Evolutionary conservation across 2,888 invertebrate species (phyloP), one percentile per base, ranked within the genome.

Genomic region (Cistogaster globosa): DNA sequence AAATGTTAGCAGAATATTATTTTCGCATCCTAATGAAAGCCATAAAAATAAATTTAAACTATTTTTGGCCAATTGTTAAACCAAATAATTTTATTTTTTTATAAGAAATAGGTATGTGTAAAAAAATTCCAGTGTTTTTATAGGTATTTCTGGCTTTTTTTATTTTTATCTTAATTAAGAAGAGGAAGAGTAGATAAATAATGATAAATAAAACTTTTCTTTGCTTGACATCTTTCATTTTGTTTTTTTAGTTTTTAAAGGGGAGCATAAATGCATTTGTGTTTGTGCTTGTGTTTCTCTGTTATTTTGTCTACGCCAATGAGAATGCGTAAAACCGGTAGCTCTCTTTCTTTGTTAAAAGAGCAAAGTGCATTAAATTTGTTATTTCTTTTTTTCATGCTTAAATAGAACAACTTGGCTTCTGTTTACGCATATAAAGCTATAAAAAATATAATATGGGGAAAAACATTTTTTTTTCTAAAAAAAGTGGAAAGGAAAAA

Each of bases 261-360:
- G 74, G 74, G 78, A 75, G 69, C 74, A 63, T 48, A 57, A 81
- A 38, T 78, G 22, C 4, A 36, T 20, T 36, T 22, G 67, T 14
- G 12, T 42, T 26, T 36, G 67, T 14, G 12, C 32, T 26, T 36
- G 51, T 75, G 38, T 20, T 16, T 38, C 12, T 65, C 60, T 65
- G 11, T 42, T 36, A 26, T 14, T 55, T 42, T 48, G 26, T 22
- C 63, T 18, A 36, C 57, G 38, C 81, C 85, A 82, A 85, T 85
- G 72, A 71, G 57, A 80, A 60, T 26, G 67, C 62, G 79, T 86
- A 86, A 86, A 80, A 86, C 86, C 86, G 82, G 86, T 86, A 86
- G 86, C 86, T 62, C 72, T 75, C 67, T 58, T 55, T 48, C 22
- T 57, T 65, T 51, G 53, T 63, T n/a, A 12, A 32, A 68, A 12